These are phyloP conservation scores for Anser brachyrhynchus DNA, from an alignment of 2,113 vertebrate genomes.

Conservation along the genomic window DNA sequence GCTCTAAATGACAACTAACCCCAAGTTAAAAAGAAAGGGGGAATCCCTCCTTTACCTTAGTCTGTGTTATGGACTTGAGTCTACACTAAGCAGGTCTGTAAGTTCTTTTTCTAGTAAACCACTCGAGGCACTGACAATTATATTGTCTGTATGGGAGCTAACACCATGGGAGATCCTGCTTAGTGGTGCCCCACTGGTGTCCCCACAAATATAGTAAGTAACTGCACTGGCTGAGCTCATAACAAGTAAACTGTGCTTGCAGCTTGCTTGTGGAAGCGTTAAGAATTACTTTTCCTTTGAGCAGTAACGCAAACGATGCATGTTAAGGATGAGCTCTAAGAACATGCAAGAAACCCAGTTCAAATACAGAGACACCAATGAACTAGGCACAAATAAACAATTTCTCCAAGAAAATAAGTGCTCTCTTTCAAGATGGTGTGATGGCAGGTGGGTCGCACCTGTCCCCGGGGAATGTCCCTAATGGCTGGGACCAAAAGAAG, in stretches of 20 bases:
- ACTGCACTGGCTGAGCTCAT: background rate
- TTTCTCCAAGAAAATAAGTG: background rate
- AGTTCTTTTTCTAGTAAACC: background rate
- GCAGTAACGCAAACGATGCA: background rate
- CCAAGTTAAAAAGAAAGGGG: background rate
- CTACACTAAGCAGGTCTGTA: background rate
- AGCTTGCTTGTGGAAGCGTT: background rate
- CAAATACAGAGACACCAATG: background rate
- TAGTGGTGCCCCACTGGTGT: background rate
- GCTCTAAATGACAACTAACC: background rate
- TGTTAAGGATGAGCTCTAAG: background rate
- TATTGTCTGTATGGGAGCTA: background rate
- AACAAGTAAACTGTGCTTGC: background rate
- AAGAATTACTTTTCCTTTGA: background rate
- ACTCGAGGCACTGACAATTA: background rate
- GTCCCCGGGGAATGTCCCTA: background rate
- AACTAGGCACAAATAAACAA: background rate
- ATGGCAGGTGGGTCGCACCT: background rate
- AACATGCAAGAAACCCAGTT: background rate
- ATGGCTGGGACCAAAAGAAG: background rate
- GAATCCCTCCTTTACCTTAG: background rate
- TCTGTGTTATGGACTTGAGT: background rate
- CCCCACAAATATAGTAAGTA: background rate
- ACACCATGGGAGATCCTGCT: background rate
- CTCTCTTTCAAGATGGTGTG: background rate